Evolutionary conservation across 1,140 invertebrate genomes (phyloP), one percentile per base, ranked within the genome.

Genomic region (Lasaia peninsularis): DNA sequence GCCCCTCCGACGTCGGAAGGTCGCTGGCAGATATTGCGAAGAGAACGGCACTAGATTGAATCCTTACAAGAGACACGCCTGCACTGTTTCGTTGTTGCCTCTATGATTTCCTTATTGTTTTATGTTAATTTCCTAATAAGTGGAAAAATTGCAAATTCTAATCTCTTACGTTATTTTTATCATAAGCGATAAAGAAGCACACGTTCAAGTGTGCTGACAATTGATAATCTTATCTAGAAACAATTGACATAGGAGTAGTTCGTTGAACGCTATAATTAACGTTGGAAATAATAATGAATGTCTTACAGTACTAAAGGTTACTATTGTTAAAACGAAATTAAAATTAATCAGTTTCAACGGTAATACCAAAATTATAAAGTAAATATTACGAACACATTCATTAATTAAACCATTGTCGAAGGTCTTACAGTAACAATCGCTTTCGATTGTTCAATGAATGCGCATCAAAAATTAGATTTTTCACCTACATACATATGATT

Each of bases 21-120:
- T 88, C 85, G 84, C 71, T 69, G 74, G 62, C 75, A 67, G 70
- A 73, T 73, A 75, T 73, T 69, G 70, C 70, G 67, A 83, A 75
- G 83, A 82, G 80, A 86, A 80, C 72, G 80, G 80, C 82, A 73
- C 66, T 73, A 76, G 69, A 81, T 76, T 80, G 80, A 71, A 86
- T 86, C 83, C 80, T 86, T 82, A 70, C 57, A 44, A 44, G 68
- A 74, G 64, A 76, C 73, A 75, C 70, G 67, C 73, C 79, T 62
- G 65, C 68, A 28, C 24, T 28, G 8, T 62, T 59, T 60, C 60
- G 5, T 20, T 28, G 37, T 55, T 55, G 16, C 53, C 3, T 37
- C 35, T 28, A 55, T 28, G 35, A 28, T 16, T 14, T 24, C 34
- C 37, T 40, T 44, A 55, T 16, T 44, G 16, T 32, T 24, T 31